Base-by-base conservation (phyloP, 2,113 vertebrate genomes). In the Haliaeetus leucogaster region DNA sequence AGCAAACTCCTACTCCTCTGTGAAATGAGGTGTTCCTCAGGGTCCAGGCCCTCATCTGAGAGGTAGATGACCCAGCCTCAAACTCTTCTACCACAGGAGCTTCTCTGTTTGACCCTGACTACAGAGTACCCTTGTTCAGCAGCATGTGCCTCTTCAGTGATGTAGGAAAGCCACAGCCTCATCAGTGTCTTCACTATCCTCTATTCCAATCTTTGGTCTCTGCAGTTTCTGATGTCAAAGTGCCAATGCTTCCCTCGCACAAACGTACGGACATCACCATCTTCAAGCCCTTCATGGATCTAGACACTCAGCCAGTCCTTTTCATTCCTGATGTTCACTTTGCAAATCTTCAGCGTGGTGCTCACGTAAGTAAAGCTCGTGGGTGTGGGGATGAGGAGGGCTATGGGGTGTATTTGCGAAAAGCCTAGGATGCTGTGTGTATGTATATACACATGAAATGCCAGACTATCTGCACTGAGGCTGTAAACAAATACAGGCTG, bases 311-410 rank as follows among this genome's bases (percentile, higher is more conserved):
- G 97, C 99, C 99, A 0, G 99, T 99, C 43, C 99, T 99, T 34
- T 99, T 99, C 97, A 99, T 99, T 50, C 99, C 99, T 0, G 99
- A 99, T 4, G 98, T 99, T 84, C 99, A 99, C 96, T 99, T 99
- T 90, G 98, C 99, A 52, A 98, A 96, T 94, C 98, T 99, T 81
- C 99, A 99, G 96, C 99, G 99, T 62, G 98, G 98, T 29, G 82
- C 97, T 79, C 99, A 99, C 1, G 99, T 99, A 96, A 98, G 99
- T 99, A 92, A 36, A 89, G 53, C 29, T 65, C 2, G 0, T 30
- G 34, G 56, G 4, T 50, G 14, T n/a, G 38, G 62, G 73, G 16
- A 5, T 58, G 56, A 45, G 32, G 58, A 53, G 56, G 32, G 29
- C 42, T 30, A 2, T 16, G 43, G 45, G 42, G 6, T n/a, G 14